Base-by-base conservation (phyloP, 1,140 invertebrate genomes). In the Bicyclus anynana region DNA sequence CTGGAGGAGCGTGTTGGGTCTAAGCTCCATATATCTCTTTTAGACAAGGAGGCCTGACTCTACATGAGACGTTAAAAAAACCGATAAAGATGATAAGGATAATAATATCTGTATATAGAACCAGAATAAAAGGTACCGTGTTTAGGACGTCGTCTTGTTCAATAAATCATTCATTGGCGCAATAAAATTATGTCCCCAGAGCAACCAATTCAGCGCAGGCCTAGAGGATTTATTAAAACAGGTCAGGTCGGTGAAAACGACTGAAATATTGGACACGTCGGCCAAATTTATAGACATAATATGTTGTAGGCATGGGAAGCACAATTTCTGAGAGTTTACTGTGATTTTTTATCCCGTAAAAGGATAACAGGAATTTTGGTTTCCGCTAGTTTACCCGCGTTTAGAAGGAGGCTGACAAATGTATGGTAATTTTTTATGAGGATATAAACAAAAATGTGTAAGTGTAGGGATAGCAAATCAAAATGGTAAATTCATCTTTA, bases 231-330 rank as follows among this genome's bases (percentile, higher is more conserved):
- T 85, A 85, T 87, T 80, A 84, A 78, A 76, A 75, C 71, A 85
- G 73, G 72, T 80, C 69, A 77, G 67, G 67, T 71, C 72, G 71
- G 80, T 83, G 80, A 82, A 85, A 87, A 81, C 79, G 72, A 69
- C 74, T 84, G 77, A 85, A 83, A 85, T 85, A 87, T 87, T 87
- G 77, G 71, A 58, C 67, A 80, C 63, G 80, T 87, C 81, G 74
- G 74, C 73, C 71, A 77, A 85, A 87, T 87, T 85, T 87, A 87
- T 86, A 82, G 83, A 72, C 67, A 83, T 82, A 84, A 87, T 87
- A 85, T 80, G 74, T 86, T 82, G 72, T 74, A 71, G 68, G 72
- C 69, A 77, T 58, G 67, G 72, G 67, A 62, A 74, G 65, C 72
- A 73, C 65, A 81, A 77, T 78, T 79, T 81, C 57, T 59, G 59